phyloP scores from a whole-genome alignment of 1,140 invertebrate species.

The Laupala kohalensis region DNA sequence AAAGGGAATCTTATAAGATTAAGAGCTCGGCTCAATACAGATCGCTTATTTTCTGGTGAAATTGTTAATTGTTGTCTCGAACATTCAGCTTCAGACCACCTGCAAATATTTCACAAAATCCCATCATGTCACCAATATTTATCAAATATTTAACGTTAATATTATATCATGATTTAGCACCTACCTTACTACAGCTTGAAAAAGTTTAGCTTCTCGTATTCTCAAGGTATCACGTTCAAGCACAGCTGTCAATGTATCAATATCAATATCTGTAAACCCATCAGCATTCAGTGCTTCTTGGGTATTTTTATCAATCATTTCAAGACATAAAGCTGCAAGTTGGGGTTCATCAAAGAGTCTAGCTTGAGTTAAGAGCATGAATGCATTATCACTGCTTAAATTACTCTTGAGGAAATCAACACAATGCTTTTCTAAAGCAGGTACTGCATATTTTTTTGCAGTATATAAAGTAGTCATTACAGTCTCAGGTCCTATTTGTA shows the following conservation, averaged over 20 bases:
- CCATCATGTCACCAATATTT: neutral
- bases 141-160: neutral
- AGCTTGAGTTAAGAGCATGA: slow-evolving; percentile 63
- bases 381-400: slow-evolving; percentile 72
- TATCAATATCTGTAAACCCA: slow-evolving; percentile 77
- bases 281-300: slow-evolving; percentile 68
- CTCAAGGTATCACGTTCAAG: slow-evolving; percentile 70
- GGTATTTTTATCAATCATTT: slow-evolving; percentile 78
- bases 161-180: neutral
- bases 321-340: slow-evolving; percentile 63
- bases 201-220: slow-evolving; percentile 70
- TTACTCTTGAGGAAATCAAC: slow-evolving; percentile 73
- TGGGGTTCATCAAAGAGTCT: slow-evolving; percentile 70
- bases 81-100: slow-evolving; percentile 75
- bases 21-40: slow-evolving; percentile 52
- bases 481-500: slow-evolving; percentile 72
- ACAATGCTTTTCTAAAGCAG: slow-evolving; percentile 68
- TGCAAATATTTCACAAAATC: slow-evolving; percentile 17
- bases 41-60: slow-evolving; percentile 56
- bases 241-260: slow-evolving; percentile 65
- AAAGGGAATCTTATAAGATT: slow-evolving; percentile 69
- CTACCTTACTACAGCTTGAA: slow-evolving; percentile 48
- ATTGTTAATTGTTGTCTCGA: slow-evolving; percentile 44
- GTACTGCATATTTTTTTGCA: slow-evolving; percentile 78
- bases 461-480: slow-evolving; percentile 80